Percentiles rank a stretch among this genome's conserved stretches.
phyloP scores from a whole-genome alignment of 1,140 invertebrate genomes.

The Nymphalis io region DNA sequence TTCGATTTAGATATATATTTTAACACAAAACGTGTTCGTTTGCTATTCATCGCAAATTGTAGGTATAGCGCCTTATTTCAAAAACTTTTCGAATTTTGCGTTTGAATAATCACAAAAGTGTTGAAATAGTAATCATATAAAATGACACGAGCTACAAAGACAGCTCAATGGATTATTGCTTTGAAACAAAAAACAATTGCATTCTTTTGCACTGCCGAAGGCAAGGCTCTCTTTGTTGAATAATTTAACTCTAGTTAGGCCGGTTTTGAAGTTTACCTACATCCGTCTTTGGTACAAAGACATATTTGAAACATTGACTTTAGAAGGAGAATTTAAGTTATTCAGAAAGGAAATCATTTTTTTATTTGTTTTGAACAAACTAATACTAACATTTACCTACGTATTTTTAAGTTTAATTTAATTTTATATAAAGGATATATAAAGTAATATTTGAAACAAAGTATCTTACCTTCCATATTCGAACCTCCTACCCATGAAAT shows the following conservation, averaged over 20 bases:
- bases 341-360: no score
- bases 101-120: slow-evolving; percentile 11
- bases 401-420: no score
- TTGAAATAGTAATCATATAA: not conserved
- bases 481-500: slow-evolving; percentile 52
- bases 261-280: slow-evolving; percentile 12
- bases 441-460: not conserved
- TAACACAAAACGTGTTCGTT: no score
- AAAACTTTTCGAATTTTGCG: not conserved
- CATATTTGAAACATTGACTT: not conserved
- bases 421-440: no score
- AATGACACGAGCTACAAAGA: slow-evolving; percentile 11
- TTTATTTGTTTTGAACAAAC: not conserved
- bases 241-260: slow-evolving; percentile 16
- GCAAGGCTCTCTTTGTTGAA: slow-evolving; percentile 20
- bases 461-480: slow-evolving; percentile 51
- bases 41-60: no score
- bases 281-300: slow-evolving; percentile 6
- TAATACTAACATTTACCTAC: not conserved
- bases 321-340: not conserved
- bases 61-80: no score
- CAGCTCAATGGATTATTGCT: slow-evolving; percentile 10
- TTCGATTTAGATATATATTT: no score
- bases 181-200: slow-evolving; percentile 19
- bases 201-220: not conserved